These are phyloP conservation scores for Irena cyanogastra DNA, from an alignment of 2,113 vertebrate species.

Conservation along the genomic window DNA sequence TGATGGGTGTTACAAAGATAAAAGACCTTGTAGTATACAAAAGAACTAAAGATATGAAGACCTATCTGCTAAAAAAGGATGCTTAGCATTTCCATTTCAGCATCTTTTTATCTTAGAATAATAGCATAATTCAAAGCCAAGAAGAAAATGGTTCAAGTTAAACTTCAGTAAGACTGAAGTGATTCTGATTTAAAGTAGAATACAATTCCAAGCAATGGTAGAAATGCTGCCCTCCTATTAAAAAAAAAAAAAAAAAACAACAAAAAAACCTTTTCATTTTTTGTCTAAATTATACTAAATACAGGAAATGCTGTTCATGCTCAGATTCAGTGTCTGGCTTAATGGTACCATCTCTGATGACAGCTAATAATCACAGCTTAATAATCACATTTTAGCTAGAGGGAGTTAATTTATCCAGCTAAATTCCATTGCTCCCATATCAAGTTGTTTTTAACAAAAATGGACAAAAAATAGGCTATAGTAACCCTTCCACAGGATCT, in stretches of 20 bases:
- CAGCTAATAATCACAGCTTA: not conserved
- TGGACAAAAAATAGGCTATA: not conserved
- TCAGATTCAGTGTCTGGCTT: not conserved
- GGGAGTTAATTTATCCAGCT: not conserved
- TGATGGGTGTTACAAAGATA: not conserved
- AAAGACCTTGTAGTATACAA: not conserved
- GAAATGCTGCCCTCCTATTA: not conserved
- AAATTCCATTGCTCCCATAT: not conserved
- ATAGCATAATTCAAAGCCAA: not conserved
- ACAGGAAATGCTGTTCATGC: not conserved
- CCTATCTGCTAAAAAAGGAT: not conserved
- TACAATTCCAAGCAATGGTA: not conserved
- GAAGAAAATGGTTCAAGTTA: not conserved
- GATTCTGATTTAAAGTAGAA: not conserved
- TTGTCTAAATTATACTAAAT: not conserved
- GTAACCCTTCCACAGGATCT: not conserved
- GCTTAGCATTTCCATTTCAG: slow-evolving; percentile 16
- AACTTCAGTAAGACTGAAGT: not conserved
- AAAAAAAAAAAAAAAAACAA: not conserved
- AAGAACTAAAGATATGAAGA: not conserved
- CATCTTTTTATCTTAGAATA: slow-evolving; percentile 27
- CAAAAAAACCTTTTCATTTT: not conserved
- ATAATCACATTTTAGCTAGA: not conserved
- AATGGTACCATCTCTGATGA: not conserved
- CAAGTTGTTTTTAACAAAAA: not conserved